Conservation (phyloP, 2,797 vertebrate species). For the Hippocampus kuda region DNA sequence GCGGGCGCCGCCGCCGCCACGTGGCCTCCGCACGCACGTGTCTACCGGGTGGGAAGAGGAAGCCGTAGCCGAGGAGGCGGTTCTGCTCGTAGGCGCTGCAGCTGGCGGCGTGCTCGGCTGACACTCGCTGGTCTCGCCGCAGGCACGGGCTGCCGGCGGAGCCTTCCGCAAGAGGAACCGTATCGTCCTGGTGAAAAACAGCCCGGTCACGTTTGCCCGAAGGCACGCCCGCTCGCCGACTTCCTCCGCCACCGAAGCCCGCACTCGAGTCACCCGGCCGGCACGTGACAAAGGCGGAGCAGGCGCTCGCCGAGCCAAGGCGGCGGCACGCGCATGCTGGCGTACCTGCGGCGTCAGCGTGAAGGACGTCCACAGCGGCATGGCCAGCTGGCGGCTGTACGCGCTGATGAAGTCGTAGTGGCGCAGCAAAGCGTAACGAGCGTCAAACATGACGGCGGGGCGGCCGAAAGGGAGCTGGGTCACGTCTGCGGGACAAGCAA, state of each 20-base stretch:
- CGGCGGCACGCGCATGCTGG: background rate
- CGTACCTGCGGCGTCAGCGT: slow-evolving; percentile 79
- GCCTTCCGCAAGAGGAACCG: slow-evolving; percentile 64
- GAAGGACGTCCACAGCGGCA: slow-evolving; percentile 90
- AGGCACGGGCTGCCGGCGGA: slow-evolving; percentile 62
- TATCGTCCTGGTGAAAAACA: slow-evolving; percentile 62
- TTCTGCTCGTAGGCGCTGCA: slow-evolving; percentile 73
- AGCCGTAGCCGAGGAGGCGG: slow-evolving; percentile 72
- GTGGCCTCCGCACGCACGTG: background rate
- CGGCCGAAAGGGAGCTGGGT: slow-evolving; percentile 84
- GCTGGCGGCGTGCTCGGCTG: slow-evolving; percentile 76
- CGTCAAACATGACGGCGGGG: slow-evolving; percentile 82
- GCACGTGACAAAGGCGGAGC: background rate
- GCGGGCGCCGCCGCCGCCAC: background rate
- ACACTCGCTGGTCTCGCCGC: slow-evolving; percentile 75
- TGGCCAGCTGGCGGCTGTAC: slow-evolving; percentile 78
- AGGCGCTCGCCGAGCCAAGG: too few species aligned
- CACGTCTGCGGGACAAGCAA: slow-evolving; percentile 44
- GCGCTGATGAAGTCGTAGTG: slow-evolving; percentile 87
- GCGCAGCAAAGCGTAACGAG: slow-evolving; percentile 79
- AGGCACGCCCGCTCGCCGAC: background rate
- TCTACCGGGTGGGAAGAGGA: slow-evolving; percentile 92
- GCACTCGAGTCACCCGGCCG: background rate
- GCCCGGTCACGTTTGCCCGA: too few species aligned
- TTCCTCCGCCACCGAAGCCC: background rate